Conservation (phyloP, 2,888 invertebrate genomes). For the Cheiracanthium punctorium region DNA sequence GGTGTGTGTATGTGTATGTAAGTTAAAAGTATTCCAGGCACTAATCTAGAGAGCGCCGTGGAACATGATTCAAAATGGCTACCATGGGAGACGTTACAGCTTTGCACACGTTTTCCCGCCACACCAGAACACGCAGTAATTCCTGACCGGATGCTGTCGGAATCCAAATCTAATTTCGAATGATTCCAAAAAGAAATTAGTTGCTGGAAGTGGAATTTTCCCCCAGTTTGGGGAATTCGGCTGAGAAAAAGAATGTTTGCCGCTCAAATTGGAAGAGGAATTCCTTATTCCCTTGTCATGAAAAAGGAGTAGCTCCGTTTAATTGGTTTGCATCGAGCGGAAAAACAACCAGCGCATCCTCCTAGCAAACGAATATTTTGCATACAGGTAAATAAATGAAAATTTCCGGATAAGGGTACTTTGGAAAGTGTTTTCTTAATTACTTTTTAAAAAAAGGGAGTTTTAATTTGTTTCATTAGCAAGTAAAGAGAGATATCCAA, state of each 20-base stretch:
- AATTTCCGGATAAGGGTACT: neutral
- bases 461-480: conserved; percentile 10
- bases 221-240: conserved; percentile 40
- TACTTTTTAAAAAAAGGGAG: neutral
- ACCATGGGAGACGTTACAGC: conserved; percentile 1
- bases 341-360: neutral
- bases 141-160: conserved; percentile 13
- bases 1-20: too few species aligned
- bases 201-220: conserved; percentile 30
- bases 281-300: neutral
- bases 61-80: conserved; percentile 10
- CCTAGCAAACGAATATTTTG: neutral
- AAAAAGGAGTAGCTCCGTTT: neutral
- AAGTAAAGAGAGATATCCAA: neutral
- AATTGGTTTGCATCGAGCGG: neutral
- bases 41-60: neutral
- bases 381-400: conserved; percentile 5
- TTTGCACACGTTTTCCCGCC: neutral
- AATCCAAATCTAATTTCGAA: conserved; percentile 67
- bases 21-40: neutral
- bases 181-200: conserved; percentile 69
- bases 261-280: neutral
- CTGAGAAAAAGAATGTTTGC: neutral
- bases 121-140: neutral
- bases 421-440: neutral